phyloP scores from a whole-genome alignment of 2,113 vertebrate genomes.

The Tetrao urogallus region DNA sequence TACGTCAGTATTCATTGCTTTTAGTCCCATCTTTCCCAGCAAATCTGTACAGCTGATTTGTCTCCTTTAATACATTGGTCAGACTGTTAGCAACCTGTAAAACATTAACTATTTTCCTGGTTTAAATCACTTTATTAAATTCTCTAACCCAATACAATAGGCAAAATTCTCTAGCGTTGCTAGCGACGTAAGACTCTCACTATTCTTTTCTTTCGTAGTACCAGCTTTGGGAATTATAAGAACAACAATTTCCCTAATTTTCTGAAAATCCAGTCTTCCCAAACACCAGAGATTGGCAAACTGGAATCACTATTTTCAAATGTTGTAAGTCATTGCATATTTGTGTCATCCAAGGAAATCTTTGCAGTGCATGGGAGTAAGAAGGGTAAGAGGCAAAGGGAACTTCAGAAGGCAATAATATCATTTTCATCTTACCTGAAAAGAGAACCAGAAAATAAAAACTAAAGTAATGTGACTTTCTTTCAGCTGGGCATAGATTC shows the following conservation, averaged over 20 bases:
- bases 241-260: not conserved
- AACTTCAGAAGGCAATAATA: not conserved
- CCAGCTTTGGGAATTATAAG: not conserved
- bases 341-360: not conserved
- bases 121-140: not conserved
- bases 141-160: not conserved
- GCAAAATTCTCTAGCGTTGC: not conserved
- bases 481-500: not conserved
- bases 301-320: not conserved
- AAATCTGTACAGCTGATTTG: not conserved
- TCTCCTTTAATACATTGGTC: not conserved
- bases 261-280: not conserved
- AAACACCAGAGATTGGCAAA: accelerated
- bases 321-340: accelerated
- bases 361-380: not conserved
- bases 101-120: not conserved
- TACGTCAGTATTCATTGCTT: not conserved
- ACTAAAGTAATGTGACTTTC: accelerated
- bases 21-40: not conserved
- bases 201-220: not conserved
- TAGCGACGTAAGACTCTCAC: not conserved
- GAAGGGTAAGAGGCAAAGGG: not conserved
- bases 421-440: not conserved
- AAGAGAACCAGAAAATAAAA: not conserved
- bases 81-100: not conserved